phyloP scores from a whole-genome alignment of 2,113 vertebrate species.

The Rattus rattus region DNA sequence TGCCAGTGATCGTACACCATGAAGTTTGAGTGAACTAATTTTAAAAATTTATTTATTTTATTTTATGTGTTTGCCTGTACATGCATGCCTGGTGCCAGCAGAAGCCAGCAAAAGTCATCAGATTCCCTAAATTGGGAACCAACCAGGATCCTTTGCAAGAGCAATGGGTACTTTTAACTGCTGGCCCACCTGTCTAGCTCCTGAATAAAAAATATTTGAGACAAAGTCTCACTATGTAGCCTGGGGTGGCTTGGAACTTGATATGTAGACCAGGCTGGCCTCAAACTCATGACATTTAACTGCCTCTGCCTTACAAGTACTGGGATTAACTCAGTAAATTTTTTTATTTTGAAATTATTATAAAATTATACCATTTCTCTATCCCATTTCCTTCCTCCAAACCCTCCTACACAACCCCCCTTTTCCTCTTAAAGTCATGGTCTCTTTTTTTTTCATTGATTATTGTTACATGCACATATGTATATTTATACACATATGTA shows the following conservation, averaged over 20 bases:
- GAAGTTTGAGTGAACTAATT: slow-evolving; percentile 5
- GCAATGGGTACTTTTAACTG: not conserved
- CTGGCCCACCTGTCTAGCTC: not conserved
- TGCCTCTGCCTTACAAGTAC: not conserved
- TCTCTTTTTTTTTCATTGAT: not conserved
- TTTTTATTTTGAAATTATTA: not conserved
- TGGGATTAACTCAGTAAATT: not conserved
- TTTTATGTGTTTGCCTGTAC: not conserved
- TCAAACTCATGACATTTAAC: not conserved
- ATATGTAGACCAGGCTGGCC: not conserved
- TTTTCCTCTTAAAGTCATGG: not conserved
- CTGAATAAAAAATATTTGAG: not conserved
- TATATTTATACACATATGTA: not conserved
- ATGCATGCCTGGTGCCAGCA: not conserved
- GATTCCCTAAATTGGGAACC: not conserved
- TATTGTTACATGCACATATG: not conserved
- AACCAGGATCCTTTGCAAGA: not conserved
- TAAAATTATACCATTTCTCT: not conserved
- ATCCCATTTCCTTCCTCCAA: not conserved
- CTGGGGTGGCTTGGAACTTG: not conserved
- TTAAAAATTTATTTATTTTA: not conserved
- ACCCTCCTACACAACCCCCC: not conserved
- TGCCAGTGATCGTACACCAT: slow-evolving; percentile 9
- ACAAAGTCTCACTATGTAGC: not conserved
- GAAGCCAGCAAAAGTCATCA: not conserved